These are phyloP conservation scores for Dysidea cf. avara DNA, from an alignment of 37 sponge, comb jelly and placozoan species.

Conservation along the genomic window DNA sequence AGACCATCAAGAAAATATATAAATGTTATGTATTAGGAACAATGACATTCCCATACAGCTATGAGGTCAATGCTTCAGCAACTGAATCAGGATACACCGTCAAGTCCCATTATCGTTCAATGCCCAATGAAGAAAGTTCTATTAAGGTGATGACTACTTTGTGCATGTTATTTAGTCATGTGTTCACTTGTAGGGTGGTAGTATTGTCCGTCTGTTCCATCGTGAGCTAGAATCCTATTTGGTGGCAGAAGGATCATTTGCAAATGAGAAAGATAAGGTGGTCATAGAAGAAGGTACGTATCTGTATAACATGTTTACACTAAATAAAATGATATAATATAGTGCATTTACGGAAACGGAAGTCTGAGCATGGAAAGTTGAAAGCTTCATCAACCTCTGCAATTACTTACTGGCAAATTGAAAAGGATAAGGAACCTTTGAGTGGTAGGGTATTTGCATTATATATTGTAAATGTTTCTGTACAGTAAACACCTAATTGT, in stretches of 20 bases:
- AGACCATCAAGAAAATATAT: no score
- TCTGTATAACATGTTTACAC: no score
- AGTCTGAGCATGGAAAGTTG: constrained; percentile 40
- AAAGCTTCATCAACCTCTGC: constrained; percentile 75
- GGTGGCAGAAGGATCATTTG: constrained; percentile 80
- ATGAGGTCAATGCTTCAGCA: constrained; percentile 80
- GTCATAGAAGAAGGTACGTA: constrained; percentile 32
- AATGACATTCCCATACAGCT: constrained; percentile 44
- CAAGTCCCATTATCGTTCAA: constrained; percentile 41
- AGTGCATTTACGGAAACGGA: constrained; percentile 68
- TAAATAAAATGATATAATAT: no score
- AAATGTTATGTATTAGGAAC: no score
- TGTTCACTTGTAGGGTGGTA: constrained; percentile 31
- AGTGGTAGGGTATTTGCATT: no score
- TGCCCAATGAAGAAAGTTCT: neutral
- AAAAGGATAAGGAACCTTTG: constrained; percentile 48
- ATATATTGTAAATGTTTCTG: no score
- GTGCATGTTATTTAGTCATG: no score
- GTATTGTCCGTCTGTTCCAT: constrained; percentile 65
- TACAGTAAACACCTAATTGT: no score
- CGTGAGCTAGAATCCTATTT: constrained; percentile 72
- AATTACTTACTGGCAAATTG: constrained; percentile 88
- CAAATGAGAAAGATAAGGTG: neutral
- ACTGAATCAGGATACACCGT: constrained; percentile 74
- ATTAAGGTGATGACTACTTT: no score